phyloP scores from a whole-genome alignment of 2,888 invertebrate genomes.

The Galeruca laticollis region DNA sequence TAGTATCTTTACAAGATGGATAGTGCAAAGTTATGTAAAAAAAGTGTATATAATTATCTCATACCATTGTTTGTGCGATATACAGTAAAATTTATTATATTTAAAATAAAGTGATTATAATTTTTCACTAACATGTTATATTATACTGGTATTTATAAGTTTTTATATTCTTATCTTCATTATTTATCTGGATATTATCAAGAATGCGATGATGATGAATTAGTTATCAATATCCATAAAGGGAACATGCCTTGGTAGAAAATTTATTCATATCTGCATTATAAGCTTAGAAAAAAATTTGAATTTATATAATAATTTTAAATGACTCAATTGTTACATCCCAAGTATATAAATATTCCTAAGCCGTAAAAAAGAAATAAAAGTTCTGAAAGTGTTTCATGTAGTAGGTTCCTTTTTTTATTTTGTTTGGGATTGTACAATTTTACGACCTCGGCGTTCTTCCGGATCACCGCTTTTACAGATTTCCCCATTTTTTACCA shows the following conservation, averaged over 20 bases:
- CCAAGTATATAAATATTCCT: too few species aligned
- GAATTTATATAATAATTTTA: too few species aligned
- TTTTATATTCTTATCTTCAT: conserved; percentile 16
- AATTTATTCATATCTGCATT: background rate
- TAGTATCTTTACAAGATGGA: conserved; percentile 4
- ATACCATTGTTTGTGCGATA: conserved; percentile 16
- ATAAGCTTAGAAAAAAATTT: too few species aligned
- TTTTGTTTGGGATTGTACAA: too few species aligned
- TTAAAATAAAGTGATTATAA: conserved; percentile 15
- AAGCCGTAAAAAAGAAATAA: too few species aligned
- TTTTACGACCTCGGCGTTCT: too few species aligned
- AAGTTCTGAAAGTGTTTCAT: too few species aligned
- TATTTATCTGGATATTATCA: conserved; percentile 7
- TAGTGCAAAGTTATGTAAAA: background rate
- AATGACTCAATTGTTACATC: too few species aligned
- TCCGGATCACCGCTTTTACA: too few species aligned
- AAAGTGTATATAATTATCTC: conserved; percentile 15
- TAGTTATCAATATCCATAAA: conserved; percentile 21
- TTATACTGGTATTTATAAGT: background rate
- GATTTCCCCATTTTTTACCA: too few species aligned
- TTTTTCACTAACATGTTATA: background rate
- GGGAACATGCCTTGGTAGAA: conserved; percentile 8
- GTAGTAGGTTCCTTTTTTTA: too few species aligned
- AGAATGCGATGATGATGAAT: conserved; percentile 2
- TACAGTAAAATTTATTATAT: conserved; percentile 9